Evolutionary conservation across 2,113 vertebrate species (phyloP), one percentile per base, ranked within the genome.

Genomic region (Antigone vipio): DNA sequence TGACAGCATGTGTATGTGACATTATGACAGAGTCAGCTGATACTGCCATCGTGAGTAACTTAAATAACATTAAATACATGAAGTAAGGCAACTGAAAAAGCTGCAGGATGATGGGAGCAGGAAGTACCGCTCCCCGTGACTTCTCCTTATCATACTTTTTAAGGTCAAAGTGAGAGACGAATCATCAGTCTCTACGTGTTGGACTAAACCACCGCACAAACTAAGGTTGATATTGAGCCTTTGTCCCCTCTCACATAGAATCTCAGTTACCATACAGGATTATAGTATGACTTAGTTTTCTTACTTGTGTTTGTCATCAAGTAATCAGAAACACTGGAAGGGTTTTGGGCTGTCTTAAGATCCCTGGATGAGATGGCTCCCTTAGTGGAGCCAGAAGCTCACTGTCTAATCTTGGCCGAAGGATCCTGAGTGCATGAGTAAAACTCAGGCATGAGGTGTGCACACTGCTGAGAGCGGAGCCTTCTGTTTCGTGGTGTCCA

Each of bases 401-500:
- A 3, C 8, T 34, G 73, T 5, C 12, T 17, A 14, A 15, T 32
- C 22, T 47, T 6, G 66, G 38, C 29, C 2, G 0, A 27, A 40
- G 40, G 73, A 47, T 34, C 11, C 62, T 1, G 17, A 32, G 55
- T 11, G 30, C 50, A n/a, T 0, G 0, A 14, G 15, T 0, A 6
- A 53, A 34, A 1, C 29, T 27, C 53, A 2, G 38, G n/a, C 8
- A 1, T 6, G n/a, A 8, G 27, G 14, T 19, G 47, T 3, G 45
- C 14, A 2, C 24, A 1, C 12, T 9, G 5, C 8, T 18, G 27
- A 20, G 38, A 21, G 15, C 2, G 0, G 52, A 53, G 38, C 49
- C 21, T 64, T 45, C 78, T 30, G 45, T 26, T 59, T 13, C 2
- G 0, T 14, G 34, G 12, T 47, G 21, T 47, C 44, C 44, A 27